These are phyloP conservation scores for Nanorana parkeri DNA, from an alignment of 2,113 vertebrate genomes.

Conservation along the genomic window DNA sequence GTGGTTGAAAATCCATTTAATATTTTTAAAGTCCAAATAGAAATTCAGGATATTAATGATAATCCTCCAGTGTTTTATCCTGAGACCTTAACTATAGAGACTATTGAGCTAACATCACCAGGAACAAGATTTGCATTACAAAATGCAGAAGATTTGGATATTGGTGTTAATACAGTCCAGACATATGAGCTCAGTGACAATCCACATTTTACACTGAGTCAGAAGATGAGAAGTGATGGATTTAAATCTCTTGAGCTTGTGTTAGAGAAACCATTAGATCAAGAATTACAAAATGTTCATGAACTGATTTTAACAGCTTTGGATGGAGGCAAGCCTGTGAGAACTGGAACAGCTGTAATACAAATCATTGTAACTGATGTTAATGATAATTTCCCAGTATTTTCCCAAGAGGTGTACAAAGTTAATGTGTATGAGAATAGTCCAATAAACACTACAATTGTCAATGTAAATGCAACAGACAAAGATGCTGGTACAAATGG, in stretches of 20 bases:
- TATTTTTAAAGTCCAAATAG: too few species aligned
- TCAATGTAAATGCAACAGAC: conserved; percentile 62
- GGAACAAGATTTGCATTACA: conserved; percentile 69
- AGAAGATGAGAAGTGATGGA: conserved; percentile 59
- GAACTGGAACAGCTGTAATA: conserved; percentile 43
- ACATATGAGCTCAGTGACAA: conserved; percentile 65
- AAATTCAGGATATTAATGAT: conserved; percentile 34
- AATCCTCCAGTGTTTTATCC: conserved; percentile 30
- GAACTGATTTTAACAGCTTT: conserved; percentile 64
- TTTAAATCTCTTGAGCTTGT: conserved; percentile 66
- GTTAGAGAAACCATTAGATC: conserved; percentile 65
- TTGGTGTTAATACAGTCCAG: conserved; percentile 68
- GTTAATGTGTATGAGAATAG: conserved; percentile 63
- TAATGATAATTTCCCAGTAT: conserved; percentile 68
- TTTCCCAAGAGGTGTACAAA: conserved; percentile 67
- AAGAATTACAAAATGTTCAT: conserved; percentile 62
- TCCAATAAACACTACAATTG: conserved; percentile 57
- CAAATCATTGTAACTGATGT: conserved; percentile 61
- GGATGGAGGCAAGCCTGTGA: conserved; percentile 63
- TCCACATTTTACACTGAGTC: conserved; percentile 65
- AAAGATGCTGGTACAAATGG: too few species aligned
- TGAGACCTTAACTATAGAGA: conserved; percentile 67
- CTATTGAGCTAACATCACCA: conserved; percentile 67
- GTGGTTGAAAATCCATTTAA: too few species aligned
- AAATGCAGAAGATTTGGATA: conserved; percentile 67